Conservation (phyloP, 1,140 invertebrate genomes). For the Trichogramma pretiosum region DNA sequence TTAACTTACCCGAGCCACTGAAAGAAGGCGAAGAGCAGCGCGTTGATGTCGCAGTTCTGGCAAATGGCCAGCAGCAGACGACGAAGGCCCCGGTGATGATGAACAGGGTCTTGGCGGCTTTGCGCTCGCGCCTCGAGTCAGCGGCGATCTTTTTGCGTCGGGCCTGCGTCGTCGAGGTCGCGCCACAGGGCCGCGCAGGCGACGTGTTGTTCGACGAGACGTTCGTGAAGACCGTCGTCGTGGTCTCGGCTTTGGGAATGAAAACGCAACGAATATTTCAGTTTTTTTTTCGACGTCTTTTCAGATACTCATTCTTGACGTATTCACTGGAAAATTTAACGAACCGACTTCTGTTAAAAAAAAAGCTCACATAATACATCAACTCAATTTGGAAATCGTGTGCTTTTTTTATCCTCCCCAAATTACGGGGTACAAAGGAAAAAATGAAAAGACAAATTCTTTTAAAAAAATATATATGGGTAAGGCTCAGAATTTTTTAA, state of each 20-base stretch:
- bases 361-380: too few species aligned
- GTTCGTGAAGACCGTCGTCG: constrained; percentile 55
- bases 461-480: too few species aligned
- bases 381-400: too few species aligned
- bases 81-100: constrained; percentile 90
- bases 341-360: too few species aligned
- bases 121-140: constrained; percentile 76
- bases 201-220: constrained; percentile 62
- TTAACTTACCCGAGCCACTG: constrained; percentile 75
- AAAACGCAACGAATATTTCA: too few species aligned
- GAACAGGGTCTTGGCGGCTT: constrained; percentile 86
- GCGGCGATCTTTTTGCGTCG: constrained; percentile 63
- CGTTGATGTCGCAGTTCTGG: constrained; percentile 61
- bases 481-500: too few species aligned
- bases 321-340: too few species aligned
- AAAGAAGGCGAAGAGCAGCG: constrained; percentile 70
- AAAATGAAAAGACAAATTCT: too few species aligned
- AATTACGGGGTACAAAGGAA: too few species aligned
- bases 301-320: too few species aligned
- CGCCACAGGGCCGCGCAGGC: constrained; percentile 51
- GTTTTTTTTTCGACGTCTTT: too few species aligned
- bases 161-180: constrained; percentile 42
- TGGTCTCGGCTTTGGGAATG: constrained; percentile 16
- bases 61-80: constrained; percentile 82
- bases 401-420: too few species aligned